Evolutionary conservation across 2,113 vertebrate genomes (phyloP), one percentile per base, ranked within the genome.

Genomic region (Dissostichus mawsoni): DNA sequence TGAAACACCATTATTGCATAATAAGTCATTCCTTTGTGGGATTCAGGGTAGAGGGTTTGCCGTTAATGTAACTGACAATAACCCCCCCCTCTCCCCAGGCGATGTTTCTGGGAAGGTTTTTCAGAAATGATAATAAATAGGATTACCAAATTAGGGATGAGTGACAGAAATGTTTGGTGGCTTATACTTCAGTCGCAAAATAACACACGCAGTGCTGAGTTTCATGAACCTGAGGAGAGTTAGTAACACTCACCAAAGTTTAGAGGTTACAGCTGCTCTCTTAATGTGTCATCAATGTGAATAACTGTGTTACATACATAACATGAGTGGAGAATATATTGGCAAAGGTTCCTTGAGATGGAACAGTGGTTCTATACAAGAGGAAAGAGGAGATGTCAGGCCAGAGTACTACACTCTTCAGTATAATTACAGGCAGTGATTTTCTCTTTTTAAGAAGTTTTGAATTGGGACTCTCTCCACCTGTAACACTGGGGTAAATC

Each of bases 1-100:
- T 84, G 74, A 83, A 77, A 82, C 76, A 73, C 69, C 74, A 75
- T 93, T 91, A 94, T 94, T 95, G 94, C 93, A 92, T 92, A 87
- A 91, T 92, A 87, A 91, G 81, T 90, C 76, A 88, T 84, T 90
- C 81, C 36, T 86, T 73, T 84, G 53, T 81, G 78, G 74, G 63
- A 29, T 84, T 86, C 17, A 1, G 76, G 83, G 64, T 36, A 62
- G 25, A 76, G 66, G 58, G 68, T 48, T 76, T 29, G 44, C 11
- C 20, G 12, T 85, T 81, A 76, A 76, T 67, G 73, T 78, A 84
- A 89, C 74, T 77, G 36, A 18, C 67, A 29, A 63, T 59, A 41
- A 51, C 36, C 36, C 47, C 47, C 47, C 44, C 75, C 76, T 69
- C 79, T 79, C 79, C 61, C 84, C 48, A 57, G 53, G 47, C 7